A percentile compares a stretch with the other conserved stretches of the same genome.
Evolutionary conservation across 2,888 invertebrate genomes (phyloP).

Genomic region (Trilocha varians): DNA sequence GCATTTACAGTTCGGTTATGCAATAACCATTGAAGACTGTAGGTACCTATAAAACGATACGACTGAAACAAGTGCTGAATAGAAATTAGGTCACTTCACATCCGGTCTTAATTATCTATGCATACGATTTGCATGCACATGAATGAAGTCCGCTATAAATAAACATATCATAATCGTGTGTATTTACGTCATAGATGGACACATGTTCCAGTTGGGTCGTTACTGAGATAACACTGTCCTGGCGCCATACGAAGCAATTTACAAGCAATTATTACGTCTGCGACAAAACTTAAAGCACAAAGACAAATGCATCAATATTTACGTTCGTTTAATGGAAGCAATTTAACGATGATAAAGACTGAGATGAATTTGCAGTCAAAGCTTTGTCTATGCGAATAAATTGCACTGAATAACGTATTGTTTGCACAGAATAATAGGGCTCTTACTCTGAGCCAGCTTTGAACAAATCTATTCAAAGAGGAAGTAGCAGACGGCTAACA

Average conservation of each 20-base stretch:
- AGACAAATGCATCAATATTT: not conserved
- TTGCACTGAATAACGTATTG: not conserved
- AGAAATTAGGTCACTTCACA: not conserved
- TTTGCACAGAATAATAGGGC: not conserved
- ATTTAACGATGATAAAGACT: not conserved
- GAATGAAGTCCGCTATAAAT: constrained; percentile 1
- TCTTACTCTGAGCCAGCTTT: too few relatives aligned
- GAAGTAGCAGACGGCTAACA: too few relatives aligned
- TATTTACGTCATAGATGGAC: constrained; percentile 7
- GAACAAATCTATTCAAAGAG: too few relatives aligned
- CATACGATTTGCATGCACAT: not conserved
- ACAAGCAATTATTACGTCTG: constrained; percentile 9
- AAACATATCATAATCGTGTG: constrained; percentile 4
- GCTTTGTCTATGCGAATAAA: not conserved
- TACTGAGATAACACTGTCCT: constrained; percentile 28
- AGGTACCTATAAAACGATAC: too few relatives aligned
- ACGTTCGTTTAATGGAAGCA: not conserved
- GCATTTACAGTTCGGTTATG: too few relatives aligned
- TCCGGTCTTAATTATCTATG: not conserved
- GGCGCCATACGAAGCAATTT: constrained; percentile 36
- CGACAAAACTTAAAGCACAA: constrained; percentile 1
- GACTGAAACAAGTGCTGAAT: not conserved
- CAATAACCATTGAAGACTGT: too few relatives aligned
- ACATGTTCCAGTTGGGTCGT: constrained; percentile 26
- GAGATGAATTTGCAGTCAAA: not conserved